A percentile compares a stretch with the other conserved stretches of the same genome.
Conservation (phyloP, 2,113 vertebrate genomes). For the Salminus brasiliensis region DNA sequence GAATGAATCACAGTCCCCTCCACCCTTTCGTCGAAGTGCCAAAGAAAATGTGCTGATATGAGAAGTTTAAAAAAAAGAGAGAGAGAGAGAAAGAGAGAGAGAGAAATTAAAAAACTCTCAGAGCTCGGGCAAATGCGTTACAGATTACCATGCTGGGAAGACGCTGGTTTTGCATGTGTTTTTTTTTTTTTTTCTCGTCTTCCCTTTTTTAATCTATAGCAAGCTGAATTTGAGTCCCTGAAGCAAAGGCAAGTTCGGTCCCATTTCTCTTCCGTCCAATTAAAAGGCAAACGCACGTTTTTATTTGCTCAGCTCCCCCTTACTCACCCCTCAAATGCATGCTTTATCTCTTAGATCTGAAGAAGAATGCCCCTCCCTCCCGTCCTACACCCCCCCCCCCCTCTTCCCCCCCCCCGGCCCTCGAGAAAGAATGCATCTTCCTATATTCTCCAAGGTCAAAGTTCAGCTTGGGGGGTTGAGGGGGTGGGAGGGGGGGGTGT, state of each 20-base stretch:
- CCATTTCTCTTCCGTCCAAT: slow-evolving; percentile 74
- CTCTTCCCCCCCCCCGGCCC: slow-evolving; percentile 56
- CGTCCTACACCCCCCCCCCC: slow-evolving; percentile 31
- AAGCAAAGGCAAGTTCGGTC: slow-evolving; percentile 78
- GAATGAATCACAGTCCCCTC: slow-evolving; percentile 67
- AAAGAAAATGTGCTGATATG: slow-evolving; percentile 56
- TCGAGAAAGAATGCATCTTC: slow-evolving; percentile 70
- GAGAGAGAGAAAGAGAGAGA: background rate
- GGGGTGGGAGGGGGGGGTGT: too few species aligned
- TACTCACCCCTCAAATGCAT: slow-evolving; percentile 27
- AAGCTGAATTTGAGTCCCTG: slow-evolving; percentile 48
- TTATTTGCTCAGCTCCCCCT: slow-evolving; percentile 66
- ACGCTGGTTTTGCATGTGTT: slow-evolving; percentile 7
- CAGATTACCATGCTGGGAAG: slow-evolving; percentile 35
- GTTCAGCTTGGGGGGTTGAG: slow-evolving; percentile 74
- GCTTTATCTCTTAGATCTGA: slow-evolving; percentile 52
- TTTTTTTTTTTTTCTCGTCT: slow-evolving; percentile 16
- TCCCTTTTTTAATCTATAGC: slow-evolving; percentile 40
- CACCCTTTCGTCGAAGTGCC: slow-evolving; percentile 53
- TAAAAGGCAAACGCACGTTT: slow-evolving; percentile 74
- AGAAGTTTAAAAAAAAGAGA: slow-evolving; percentile 35
- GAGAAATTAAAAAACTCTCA: slow-evolving; percentile 5
- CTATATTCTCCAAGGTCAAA: slow-evolving; percentile 72
- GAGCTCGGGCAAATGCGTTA: slow-evolving; percentile 36
- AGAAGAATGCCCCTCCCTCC: slow-evolving; percentile 9